A percentile compares a stretch with the other conserved stretches of the same genome.
These are phyloP conservation scores for Crax fasciolata DNA, from an alignment of 2,797 vertebrate species.

Conservation along the genomic window DNA sequence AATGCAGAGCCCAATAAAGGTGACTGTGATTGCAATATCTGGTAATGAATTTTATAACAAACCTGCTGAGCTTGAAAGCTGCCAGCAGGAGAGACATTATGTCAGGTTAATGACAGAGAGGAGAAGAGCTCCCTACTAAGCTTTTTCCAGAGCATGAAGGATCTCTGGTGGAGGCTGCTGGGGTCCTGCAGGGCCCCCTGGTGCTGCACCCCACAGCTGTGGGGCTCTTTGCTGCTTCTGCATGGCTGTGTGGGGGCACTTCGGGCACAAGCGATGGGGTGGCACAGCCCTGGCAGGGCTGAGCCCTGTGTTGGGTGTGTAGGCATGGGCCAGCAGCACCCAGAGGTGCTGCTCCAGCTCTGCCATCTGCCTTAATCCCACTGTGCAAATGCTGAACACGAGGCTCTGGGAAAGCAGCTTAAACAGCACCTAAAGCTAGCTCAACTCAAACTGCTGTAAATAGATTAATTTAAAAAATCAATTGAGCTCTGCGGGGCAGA, in stretches of 20 bases:
- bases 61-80: conserved; percentile 78
- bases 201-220: rapidly evolving
- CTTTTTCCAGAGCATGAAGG: conserved; percentile 39
- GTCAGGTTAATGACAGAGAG: conserved; percentile 73
- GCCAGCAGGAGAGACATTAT: conserved; percentile 77
- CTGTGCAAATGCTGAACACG: rapidly evolving
- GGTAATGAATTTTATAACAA: conserved; percentile 81
- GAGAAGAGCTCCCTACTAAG: conserved; percentile 51
- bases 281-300: rapidly evolving
- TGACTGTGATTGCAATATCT: conserved; percentile 78
- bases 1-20: conserved; percentile 79
- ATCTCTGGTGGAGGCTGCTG: conserved; percentile 15
- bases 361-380: background rate
- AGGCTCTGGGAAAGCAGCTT: background rate
- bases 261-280: background rate
- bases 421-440: background rate
- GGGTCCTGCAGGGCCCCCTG: background rate
- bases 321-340: background rate
- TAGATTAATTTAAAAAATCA: background rate
- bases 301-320: background rate
- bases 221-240: background rate
- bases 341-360: background rate
- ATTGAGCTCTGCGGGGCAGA: background rate
- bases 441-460: background rate
- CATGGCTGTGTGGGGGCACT: background rate